These are phyloP conservation scores for Ispidina lecontei DNA, from an alignment of 2,797 vertebrate genomes.

Conservation along the genomic window DNA sequence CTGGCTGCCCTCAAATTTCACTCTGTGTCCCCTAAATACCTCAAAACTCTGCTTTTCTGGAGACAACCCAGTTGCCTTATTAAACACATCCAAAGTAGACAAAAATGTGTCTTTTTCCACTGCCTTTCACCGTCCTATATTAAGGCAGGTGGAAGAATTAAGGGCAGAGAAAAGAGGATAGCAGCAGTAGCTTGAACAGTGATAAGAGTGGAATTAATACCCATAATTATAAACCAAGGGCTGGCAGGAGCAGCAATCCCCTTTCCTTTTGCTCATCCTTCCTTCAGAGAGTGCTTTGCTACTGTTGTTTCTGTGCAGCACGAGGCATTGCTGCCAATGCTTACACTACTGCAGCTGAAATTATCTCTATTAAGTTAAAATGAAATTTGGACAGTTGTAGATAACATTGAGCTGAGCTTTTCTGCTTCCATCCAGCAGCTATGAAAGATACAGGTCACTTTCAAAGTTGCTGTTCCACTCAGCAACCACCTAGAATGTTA, in stretches of 20 bases:
- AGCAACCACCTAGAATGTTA: not conserved
- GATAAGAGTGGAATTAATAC: not conserved
- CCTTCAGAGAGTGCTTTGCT: not conserved
- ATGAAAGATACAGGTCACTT: not conserved
- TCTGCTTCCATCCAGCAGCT: not conserved
- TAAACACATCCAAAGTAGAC: not conserved
- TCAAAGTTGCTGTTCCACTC: not conserved
- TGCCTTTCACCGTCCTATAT: not conserved
- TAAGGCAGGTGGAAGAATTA: not conserved
- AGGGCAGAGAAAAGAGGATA: not conserved
- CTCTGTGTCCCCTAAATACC: accelerated
- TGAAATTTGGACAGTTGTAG: not conserved
- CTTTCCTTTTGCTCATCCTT: not conserved
- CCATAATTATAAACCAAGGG: not conserved
- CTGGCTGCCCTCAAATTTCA: not conserved
- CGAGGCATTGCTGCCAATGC: not conserved
- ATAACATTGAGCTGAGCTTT: not conserved
- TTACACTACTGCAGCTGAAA: not conserved
- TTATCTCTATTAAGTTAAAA: not conserved
- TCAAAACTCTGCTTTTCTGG: not conserved
- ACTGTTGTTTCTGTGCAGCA: not conserved
- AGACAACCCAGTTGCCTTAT: not conserved
- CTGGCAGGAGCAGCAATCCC: not conserved
- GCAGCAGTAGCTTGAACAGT: not conserved
- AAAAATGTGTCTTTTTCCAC: not conserved